Conservation (phyloP, 2,888 invertebrate species). For the Chromoteleia sp. region DNA sequence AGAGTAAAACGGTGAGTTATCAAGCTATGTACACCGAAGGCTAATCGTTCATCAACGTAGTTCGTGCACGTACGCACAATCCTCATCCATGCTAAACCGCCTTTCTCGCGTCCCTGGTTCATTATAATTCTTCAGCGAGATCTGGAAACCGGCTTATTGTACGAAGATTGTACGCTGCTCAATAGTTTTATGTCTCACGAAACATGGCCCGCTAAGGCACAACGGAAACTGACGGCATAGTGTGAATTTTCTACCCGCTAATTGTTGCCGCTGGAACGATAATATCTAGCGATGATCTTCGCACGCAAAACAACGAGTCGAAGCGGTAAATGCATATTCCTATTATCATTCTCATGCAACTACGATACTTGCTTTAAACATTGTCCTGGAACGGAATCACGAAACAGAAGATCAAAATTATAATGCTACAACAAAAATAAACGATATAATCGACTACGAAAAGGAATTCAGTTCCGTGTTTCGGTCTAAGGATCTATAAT, state of each 20-base stretch:
- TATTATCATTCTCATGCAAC: constrained; percentile 27
- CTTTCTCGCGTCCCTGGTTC: constrained; percentile 31
- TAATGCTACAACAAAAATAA: constrained; percentile 29
- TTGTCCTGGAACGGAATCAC: not conserved
- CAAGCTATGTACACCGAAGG: constrained; percentile 52
- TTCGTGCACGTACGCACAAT: constrained; percentile 51
- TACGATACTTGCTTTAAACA: constrained; percentile 3
- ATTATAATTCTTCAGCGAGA: constrained; percentile 46
- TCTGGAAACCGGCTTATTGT: constrained; percentile 57
- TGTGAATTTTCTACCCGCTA: constrained; percentile 61
- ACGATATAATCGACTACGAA: constrained; percentile 40
- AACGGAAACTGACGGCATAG: constrained; percentile 50
- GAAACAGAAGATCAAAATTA: constrained; percentile 12
- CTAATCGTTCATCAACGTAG: constrained; percentile 62
- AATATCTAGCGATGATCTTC: constrained; percentile 36
- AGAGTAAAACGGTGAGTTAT: constrained; percentile 60
- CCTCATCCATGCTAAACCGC: constrained; percentile 21
- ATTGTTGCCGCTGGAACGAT: constrained; percentile 53
- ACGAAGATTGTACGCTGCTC: constrained; percentile 53
- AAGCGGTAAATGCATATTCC: constrained; percentile 5
- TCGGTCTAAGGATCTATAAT: constrained; percentile 51
- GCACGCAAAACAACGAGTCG: constrained; percentile 29
- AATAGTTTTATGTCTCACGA: constrained; percentile 65
- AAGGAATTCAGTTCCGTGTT: constrained; percentile 54
- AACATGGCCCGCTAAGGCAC: constrained; percentile 27